Conservation (phyloP, 2,113 vertebrate species). For the Pogonocichla stellata region DNA sequence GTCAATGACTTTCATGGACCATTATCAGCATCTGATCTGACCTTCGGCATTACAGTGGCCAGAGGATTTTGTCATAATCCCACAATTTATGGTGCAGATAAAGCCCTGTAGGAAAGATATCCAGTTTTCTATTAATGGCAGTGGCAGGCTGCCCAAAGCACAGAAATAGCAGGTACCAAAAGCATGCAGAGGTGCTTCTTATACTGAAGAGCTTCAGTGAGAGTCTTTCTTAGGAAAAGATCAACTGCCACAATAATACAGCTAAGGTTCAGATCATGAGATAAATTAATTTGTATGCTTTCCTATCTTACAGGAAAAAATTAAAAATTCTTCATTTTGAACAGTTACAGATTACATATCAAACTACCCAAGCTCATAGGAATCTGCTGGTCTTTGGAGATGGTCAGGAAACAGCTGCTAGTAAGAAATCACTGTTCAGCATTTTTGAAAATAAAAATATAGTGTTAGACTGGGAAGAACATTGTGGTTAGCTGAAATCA, state of each 20-base stretch:
- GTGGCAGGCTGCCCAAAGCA: background rate
- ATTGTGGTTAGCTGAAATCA: background rate
- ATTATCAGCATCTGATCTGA: background rate
- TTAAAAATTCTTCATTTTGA: background rate
- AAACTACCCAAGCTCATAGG: background rate
- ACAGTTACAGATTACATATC: background rate
- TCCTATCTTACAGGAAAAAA: background rate
- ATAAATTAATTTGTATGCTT: background rate
- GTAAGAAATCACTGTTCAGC: background rate
- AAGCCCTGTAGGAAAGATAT: background rate
- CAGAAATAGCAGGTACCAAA: background rate
- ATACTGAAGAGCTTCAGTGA: background rate
- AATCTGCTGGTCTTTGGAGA: background rate
- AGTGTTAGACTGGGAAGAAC: background rate
- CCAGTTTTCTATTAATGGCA: background rate
- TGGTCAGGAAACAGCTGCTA: background rate
- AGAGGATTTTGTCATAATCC: conserved; percentile 17
- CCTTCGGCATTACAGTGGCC: background rate
- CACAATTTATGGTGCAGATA: background rate
- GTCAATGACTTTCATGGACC: background rate
- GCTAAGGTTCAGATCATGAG: background rate
- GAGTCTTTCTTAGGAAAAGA: background rate
- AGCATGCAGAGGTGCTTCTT: background rate
- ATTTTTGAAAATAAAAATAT: background rate
- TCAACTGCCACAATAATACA: background rate